Percentiles rank a stretch among this genome's conserved stretches.
Evolutionary conservation across 2,113 vertebrate species (phyloP).

Genomic region (Notothenia coriiceps): DNA sequence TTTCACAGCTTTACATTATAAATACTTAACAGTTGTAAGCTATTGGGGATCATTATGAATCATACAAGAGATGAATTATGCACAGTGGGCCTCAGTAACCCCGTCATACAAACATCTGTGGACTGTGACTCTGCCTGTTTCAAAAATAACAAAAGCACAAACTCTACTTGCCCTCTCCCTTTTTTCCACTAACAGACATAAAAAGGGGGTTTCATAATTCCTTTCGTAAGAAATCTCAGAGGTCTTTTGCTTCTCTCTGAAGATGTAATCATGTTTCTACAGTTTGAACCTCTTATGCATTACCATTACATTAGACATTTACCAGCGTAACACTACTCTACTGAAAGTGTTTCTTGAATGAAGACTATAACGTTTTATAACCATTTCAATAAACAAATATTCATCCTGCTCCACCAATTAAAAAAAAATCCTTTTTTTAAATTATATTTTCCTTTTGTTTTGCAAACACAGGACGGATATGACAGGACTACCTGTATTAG

Average conservation of each 20-base stretch:
- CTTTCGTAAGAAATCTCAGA: no score
- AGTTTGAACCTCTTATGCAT: no score
- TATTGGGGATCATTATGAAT: constrained; percentile 49
- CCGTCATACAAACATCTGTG: constrained; percentile 48
- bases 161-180: constrained; percentile 5
- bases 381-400: no score
- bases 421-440: no score
- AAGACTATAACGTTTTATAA: no score
- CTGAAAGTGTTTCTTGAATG: no score
- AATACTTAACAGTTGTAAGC: constrained; percentile 62
- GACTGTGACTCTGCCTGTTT: constrained; percentile 36
- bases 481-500: no score
- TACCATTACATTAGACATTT: no score
- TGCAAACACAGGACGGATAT: neutral
- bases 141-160: constrained; percentile 26
- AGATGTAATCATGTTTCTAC: no score
- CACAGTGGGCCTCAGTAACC: constrained; percentile 28
- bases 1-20: constrained; percentile 46
- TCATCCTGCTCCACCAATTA: no score
- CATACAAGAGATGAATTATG: constrained; percentile 63
- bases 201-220: neutral
- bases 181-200: constrained; percentile 8
- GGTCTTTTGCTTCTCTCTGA: no score
- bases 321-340: no score
- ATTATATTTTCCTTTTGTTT: neutral